Evolutionary conservation across 92 coral and sea anemone genomes (phyloP), one percentile per base, ranked within the genome.

Genomic region (Palythoa heliodiscus): DNA sequence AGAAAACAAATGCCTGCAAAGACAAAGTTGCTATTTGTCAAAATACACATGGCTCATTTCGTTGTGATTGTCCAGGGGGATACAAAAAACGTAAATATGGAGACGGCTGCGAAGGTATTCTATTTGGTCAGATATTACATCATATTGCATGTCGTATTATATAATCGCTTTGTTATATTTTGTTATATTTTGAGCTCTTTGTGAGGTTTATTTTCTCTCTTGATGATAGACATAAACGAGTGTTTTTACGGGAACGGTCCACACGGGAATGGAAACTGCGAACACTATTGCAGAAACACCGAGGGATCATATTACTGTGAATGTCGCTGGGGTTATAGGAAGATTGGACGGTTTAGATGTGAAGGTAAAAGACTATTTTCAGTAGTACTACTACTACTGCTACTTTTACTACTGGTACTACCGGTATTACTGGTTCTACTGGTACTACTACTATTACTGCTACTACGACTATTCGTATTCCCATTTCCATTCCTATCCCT

Each of bases 51-150:
- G 95, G 95, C 15, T 89, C 95, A 23, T 92, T 75, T 70, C 68
- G 72, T 12, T 92, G 95, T 58, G 3, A 19, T 16, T 92, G 95
- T 74, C 92, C 88, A 14, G n/a, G n/a, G 17, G 95, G 95, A n/a
- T 92, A 77, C 80, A n/a, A 48, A 16, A 76, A 73, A 52, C 5
- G 38, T 15, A 19, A 60, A 3, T 89, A 87, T 25, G 38, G 48
- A 29, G 71, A 64, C 52, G 75, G 80, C 6, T 89, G 95, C 63
- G 29, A 76, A 75, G 95, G 93, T 89, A 90, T 10, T 9, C 11
- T 2, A 63, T 63, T 29, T 29, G 35, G 35, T 29, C 35, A 29
- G 35, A 29, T 29, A 29, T 29, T 29, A 29, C 35, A 29, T 1
- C 35, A 29, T 29, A 29, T 29, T 29, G 35, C 1, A 29, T 29